Evolutionary conservation across 1,140 invertebrate genomes (phyloP), one percentile per base, ranked within the genome.

Genomic region (Leptopilina clavipes): DNA sequence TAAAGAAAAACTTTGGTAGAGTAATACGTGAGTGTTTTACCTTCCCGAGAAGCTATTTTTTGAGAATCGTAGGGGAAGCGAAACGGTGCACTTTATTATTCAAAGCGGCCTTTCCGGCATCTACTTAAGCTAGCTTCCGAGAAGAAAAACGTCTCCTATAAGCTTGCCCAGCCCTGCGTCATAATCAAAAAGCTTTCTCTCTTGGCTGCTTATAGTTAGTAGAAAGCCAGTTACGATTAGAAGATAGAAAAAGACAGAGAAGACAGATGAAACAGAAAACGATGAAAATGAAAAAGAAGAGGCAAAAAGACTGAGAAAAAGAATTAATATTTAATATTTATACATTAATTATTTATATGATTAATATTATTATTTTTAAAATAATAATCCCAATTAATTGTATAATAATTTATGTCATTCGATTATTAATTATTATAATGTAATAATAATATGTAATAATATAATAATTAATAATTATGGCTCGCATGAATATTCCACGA

Each of bases 121-220:
- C 59, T 65, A 65, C 59, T 76, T 43, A 81, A 78, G 72, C 72
- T 79, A 48, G 44, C n/a, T 74, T 70, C 45, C 44, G 72, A 37
- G 72, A 72, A 74, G 70, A 74, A 76, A 76, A 74, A 75, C 75
- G 81, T 85, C 77, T 80, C 84, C 81, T 82, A 84, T 88, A 86
- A 86, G 79, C 86, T 86, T 87, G 85, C 82, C 81, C 83, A 88
- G 86, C 86, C 84, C 84, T 87, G 83, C 43, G 75, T 76, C 19
- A 72, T 74, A 19, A 17, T 76, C 44, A 73, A 78, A 52, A 78
- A 59, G 70, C 79, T 72, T 76, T 77, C 70, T 80, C 48, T 71
- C 45, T 72, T 43, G 48, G 54, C 79, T 73, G 75, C 25, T 75
- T 83, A 70, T 76, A 86, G 84, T 87, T 87, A 87, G 86, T 86